A percentile compares a stretch with the other conserved stretches of the same genome.
Conservation (phyloP, 2,113 vertebrate genomes). For the Rhinichthys klamathensis region DNA sequence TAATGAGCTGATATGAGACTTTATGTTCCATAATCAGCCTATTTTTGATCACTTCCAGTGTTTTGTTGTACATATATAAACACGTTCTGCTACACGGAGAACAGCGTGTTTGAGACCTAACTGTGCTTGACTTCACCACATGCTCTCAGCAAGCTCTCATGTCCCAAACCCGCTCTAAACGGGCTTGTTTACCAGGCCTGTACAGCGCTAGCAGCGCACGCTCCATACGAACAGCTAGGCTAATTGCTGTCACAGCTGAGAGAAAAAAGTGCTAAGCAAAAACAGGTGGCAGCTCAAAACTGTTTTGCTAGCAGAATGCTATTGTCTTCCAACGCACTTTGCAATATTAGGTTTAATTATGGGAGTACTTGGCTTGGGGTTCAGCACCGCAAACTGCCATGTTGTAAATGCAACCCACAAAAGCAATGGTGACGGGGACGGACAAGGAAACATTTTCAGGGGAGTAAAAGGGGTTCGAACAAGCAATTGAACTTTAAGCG, state of each 20-base stretch:
- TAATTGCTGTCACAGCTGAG: slow-evolving; percentile 77
- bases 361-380: slow-evolving; percentile 48
- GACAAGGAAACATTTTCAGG: slow-evolving; percentile 37
- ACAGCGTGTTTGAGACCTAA: background rate
- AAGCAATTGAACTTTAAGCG: slow-evolving; percentile 55
- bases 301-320: slow-evolving; percentile 59
- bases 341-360: slow-evolving; percentile 68
- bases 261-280: slow-evolving; percentile 70
- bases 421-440: slow-evolving; percentile 53
- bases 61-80: background rate
- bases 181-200: slow-evolving; percentile 70
- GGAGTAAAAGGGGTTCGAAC: slow-evolving; percentile 46
- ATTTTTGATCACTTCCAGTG: background rate
- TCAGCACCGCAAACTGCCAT: slow-evolving; percentile 45
- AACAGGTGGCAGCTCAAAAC: slow-evolving; percentile 73
- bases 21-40: background rate
- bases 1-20: background rate
- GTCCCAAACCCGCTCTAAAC: slow-evolving; percentile 72
- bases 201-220: slow-evolving; percentile 50
- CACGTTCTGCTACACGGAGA: background rate
- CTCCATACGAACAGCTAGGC: slow-evolving; percentile 62
- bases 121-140: slow-evolving; percentile 35
- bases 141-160: slow-evolving; percentile 60
- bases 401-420: slow-evolving; percentile 41
- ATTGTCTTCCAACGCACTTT: slow-evolving; percentile 66